These are phyloP conservation scores for Scolopax rusticola DNA, from an alignment of 2,797 vertebrate species.

Conservation along the genomic window DNA sequence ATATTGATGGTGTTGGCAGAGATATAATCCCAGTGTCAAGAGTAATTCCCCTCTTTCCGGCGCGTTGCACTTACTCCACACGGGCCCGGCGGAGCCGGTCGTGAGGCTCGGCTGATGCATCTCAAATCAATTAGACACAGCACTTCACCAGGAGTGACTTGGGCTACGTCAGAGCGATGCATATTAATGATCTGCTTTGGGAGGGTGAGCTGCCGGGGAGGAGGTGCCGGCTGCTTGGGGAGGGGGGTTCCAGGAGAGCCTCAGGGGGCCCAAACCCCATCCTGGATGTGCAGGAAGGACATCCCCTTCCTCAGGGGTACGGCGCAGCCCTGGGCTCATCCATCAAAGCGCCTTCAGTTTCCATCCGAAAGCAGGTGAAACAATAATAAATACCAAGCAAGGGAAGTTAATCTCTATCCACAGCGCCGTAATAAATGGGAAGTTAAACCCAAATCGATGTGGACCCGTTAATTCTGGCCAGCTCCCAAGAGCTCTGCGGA, in stretches of 20 bases:
- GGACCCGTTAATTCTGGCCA: neutral
- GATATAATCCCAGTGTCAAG: slow-evolving; percentile 60
- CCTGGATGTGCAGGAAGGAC: neutral
- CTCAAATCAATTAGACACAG: slow-evolving; percentile 41
- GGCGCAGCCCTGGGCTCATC: neutral
- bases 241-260: neutral
- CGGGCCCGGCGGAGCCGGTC: neutral
- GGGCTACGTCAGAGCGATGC: neutral
- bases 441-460: slow-evolving; percentile 35
- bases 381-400: slow-evolving; percentile 17
- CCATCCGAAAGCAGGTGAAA: neutral
- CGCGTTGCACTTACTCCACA: neutral
- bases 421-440: slow-evolving; percentile 35
- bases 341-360: neutral
- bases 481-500: neutral
- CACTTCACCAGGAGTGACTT: neutral
- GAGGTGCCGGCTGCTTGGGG: rapidly evolving
- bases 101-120: neutral
- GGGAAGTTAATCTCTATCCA: slow-evolving; percentile 16
- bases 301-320: rapidly evolving
- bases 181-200: neutral
- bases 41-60: slow-evolving; percentile 63
- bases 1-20: slow-evolving; percentile 68
- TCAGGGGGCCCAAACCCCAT: rapidly evolving
- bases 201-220: neutral